Evolutionary conservation across 2,113 vertebrate species (phyloP), one percentile per base, ranked within the genome.

Genomic region (Struthidea cinerea): DNA sequence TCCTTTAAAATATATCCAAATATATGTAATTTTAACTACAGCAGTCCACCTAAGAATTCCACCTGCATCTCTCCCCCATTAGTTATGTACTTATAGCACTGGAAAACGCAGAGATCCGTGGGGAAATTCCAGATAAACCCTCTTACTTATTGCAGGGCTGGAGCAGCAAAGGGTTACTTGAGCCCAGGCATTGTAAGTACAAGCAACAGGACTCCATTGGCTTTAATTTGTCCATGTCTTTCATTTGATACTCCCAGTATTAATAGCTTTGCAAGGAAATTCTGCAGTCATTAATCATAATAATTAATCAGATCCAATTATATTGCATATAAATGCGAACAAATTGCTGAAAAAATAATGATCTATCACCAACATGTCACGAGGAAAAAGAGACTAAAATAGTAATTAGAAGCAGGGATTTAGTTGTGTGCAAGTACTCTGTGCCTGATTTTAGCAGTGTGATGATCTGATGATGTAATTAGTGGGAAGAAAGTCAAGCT

Each of bases 231-330:
- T 99, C 98, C 98, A 92, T 97, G 98, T 98, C 98, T 98, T 97
- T 98, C 97, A 97, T 98, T 98, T 98, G 98, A 98, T 99, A 98
- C 97, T 97, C 95, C 90, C 97, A 97, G 98, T 99, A 99, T 99
- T 99, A 99, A 99, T 99, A 98, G 98, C 98, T 98, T 97, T 97
- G 98, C 98, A 97, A 97, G 98, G 97, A 99, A 99, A 98, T 98
- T 98, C 98, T 97, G 98, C 98, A 98, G 98, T 98, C 99, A 99
- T 99, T 99, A 99, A 99, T 99, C 99, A 99, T 99, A 99, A 99
- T 99, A 99, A 99, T 99, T 99, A 99, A 99, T 99, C 99, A 99
- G 99, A 99, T 99, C 99, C 99, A 99, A 99, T 99, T 99, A 99
- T 99, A 99, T 99, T 98, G 98, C 98, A 99, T 99, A 99, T 99